phyloP scores from a whole-genome alignment of 2,113 vertebrate genomes.

The Mustela lutreola region DNA sequence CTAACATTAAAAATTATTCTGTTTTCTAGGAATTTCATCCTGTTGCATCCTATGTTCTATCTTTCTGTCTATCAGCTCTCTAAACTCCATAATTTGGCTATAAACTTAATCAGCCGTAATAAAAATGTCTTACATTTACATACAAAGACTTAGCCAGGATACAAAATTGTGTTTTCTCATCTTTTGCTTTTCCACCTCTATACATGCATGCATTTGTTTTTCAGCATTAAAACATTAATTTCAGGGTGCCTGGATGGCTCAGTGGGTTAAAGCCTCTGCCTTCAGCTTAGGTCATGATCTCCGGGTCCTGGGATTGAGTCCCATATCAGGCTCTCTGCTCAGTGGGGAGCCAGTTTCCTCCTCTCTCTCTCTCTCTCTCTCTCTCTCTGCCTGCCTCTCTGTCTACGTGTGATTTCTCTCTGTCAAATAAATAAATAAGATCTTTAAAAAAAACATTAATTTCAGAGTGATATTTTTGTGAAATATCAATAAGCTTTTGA shows the following conservation, averaged over 20 bases:
- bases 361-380: no score
- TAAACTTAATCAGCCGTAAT: not conserved
- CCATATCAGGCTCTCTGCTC: no score
- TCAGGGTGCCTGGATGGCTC: not conserved
- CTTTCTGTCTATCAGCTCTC: conserved; percentile 38
- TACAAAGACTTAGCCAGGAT: conserved; percentile 53
- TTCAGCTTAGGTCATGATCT: no score
- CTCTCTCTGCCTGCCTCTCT: no score
- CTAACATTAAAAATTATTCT: conserved; percentile 27
- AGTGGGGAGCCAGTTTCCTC: no score
- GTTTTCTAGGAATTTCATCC: conserved; percentile 17
- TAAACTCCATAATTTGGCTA: conserved; percentile 38
- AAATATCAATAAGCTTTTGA: not conserved
- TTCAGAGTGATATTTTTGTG: not conserved
- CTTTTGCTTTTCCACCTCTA: not conserved
- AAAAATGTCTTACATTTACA: conserved; percentile 39
- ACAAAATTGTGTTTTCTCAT: conserved; percentile 6
- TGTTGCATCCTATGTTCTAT: not conserved
- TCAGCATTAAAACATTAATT: not conserved
- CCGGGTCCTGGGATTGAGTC: no score
- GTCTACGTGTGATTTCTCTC: no score
- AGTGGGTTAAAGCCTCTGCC: no score
- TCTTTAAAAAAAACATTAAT: not conserved
- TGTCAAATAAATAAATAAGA: no score
- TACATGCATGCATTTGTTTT: not conserved